phyloP scores from a whole-genome alignment of 2,888 invertebrate genomes.

The Calliopum simillimum region DNA sequence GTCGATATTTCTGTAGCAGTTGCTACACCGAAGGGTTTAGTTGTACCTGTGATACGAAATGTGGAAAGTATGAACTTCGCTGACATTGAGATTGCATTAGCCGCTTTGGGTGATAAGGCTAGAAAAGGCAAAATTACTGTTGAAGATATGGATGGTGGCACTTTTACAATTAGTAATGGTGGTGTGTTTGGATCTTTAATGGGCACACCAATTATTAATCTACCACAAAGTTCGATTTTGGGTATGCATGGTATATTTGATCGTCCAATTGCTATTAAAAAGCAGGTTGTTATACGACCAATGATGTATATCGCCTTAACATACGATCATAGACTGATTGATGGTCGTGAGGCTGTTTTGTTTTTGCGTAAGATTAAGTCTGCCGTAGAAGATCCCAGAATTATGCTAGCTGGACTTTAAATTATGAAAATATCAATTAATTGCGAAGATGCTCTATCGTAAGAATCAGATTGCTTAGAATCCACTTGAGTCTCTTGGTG shows the following conservation, averaged over 20 bases:
- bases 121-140: slow-evolving; percentile 87
- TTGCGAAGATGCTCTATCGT: background rate
- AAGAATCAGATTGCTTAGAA: too few species aligned
- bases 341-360: slow-evolving; percentile 98
- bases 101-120: slow-evolving; percentile 92
- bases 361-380: slow-evolving; percentile 97
- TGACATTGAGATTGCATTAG: slow-evolving; percentile 92
- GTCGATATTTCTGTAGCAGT: slow-evolving; percentile 99
- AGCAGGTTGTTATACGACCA: slow-evolving; percentile 98
- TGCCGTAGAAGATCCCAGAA: slow-evolving; percentile 95
- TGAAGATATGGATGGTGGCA: slow-evolving; percentile 99
- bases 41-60: slow-evolving; percentile 97
- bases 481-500: too few species aligned
- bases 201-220: slow-evolving; percentile 99
- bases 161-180: slow-evolving; percentile 99
- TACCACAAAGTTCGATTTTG: slow-evolving; percentile 97
- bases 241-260: slow-evolving; percentile 99
- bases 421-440: slow-evolving; percentile 26
- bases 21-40: slow-evolving; percentile 96
- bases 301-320: slow-evolving; percentile 99
- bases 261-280: slow-evolving; percentile 92
- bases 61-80: slow-evolving; percentile 96
- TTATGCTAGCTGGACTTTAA: slow-evolving; percentile 94
- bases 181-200: slow-evolving; percentile 97
- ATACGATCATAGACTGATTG: slow-evolving; percentile 98